Conservation (phyloP, 2,888 invertebrate genomes). For the Hypolimnas misippus region DNA sequence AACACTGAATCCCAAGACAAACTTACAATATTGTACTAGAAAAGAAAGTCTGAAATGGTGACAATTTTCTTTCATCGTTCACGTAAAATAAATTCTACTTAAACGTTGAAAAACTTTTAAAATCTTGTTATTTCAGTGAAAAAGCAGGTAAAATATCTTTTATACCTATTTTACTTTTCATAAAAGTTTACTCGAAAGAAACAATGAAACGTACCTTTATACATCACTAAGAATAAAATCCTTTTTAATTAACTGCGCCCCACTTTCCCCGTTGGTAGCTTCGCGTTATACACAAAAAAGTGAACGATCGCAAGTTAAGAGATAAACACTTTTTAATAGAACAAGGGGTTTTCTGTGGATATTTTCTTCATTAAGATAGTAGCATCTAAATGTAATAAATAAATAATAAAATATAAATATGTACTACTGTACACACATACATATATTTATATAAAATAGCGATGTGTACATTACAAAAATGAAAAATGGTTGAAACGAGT, state of each 20-base stretch:
- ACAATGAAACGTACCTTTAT: constrained; percentile 27
- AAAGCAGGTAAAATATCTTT: not conserved
- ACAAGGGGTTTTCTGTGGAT: constrained; percentile 4
- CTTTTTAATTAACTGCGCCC: constrained; percentile 38
- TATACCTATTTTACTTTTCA: constrained; percentile 18
- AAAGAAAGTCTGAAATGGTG: not conserved
- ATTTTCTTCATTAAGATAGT: not conserved
- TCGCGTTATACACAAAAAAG: constrained; percentile 17
- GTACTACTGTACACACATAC: too few species aligned
- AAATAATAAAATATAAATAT: not conserved
- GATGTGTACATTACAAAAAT: too few species aligned
- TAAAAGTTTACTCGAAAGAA: constrained; percentile 21
- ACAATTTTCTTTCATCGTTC: not conserved
- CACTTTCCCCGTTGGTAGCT: constrained; percentile 27
- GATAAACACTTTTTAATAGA: constrained; percentile 25
- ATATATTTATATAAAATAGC: too few species aligned
- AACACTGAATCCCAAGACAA: too few species aligned
- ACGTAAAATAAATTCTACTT: not conserved
- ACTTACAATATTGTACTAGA: not conserved
- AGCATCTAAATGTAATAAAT: not conserved
- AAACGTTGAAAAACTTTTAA: not conserved
- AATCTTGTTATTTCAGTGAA: not conserved
- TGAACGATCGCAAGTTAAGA: constrained; percentile 18
- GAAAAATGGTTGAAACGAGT: too few species aligned
- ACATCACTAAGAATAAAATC: constrained; percentile 33